Base-by-base conservation (phyloP, 2,113 vertebrate genomes). In the Tapirus terrestris region DNA sequence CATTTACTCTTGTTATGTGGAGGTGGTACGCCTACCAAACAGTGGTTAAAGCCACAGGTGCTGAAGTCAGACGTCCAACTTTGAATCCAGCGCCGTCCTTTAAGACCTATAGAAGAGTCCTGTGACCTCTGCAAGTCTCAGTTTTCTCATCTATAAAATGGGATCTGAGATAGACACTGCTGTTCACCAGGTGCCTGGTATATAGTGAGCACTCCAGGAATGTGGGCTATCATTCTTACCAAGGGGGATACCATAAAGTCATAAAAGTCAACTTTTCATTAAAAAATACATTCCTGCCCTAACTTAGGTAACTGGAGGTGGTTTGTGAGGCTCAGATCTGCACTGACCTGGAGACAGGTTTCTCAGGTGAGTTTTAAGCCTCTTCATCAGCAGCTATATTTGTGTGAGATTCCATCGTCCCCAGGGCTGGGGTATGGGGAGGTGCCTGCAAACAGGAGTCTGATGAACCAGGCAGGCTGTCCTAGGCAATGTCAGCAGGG, bases 401-500 rank as follows among this genome's bases (percentile, higher is more conserved):
- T 82, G 73, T 60, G 53, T 29, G 6, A 9, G 33, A 75, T 8
- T 45, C 48, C 21, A 1, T 61, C 17, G 29, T 70, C 9, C 14
- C 43, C 27, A 1, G 72, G 43, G 6, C 79, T 29, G 25, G 25
- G 60, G 12, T 25, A 80, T 48, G 20, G 43, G 51, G n/a, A 76
- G 68, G 13, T 29, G 12, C 18, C 58, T 0, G 0, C 23, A 56
- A 53, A 48, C 6, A 23, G 80, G 53, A 86, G 51, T 31, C 85
- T 63, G 67, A n/a, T 33, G 43, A 39, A 29, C 25, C 16, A 14
- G 89, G 51, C 61, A 31, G 53, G 68, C 39, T 75, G 82, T 45
- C 27, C 0, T 33, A n/a, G n/a, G 72, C 29, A 25, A 16, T 16
- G 25, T 23, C 18, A 58, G 3, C 0, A 0, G 43, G 53, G 56